Percentiles rank a stretch among this genome's conserved stretches.
Evolutionary conservation across 2,888 invertebrate genomes (phyloP).

Genomic region (Cheilosia vulpina): DNA sequence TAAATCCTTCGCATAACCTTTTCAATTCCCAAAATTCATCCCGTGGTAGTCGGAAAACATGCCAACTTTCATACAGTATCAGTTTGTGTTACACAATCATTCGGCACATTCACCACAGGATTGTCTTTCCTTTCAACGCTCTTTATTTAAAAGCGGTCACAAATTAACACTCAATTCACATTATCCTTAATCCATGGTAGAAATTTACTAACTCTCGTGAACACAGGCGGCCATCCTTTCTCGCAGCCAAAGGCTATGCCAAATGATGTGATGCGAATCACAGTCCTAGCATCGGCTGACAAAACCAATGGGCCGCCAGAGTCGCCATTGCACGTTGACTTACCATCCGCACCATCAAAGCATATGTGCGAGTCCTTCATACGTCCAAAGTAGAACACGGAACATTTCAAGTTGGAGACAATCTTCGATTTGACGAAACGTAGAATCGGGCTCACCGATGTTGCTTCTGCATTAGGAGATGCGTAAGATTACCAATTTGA

Average conservation of each 20-base stretch:
- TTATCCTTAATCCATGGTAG: constrained; percentile 62
- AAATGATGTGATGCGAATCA: constrained; percentile 72
- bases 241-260: constrained; percentile 63
- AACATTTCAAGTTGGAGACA: constrained; percentile 14
- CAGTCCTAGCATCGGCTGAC: not conserved
- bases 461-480: constrained; percentile 24
- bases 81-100: no score
- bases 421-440: constrained; percentile 39
- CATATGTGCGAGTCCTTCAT: constrained; percentile 63
- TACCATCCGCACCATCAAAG: constrained; percentile 42
- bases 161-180: not conserved
- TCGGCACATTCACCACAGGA: no score
- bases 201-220: constrained; percentile 59
- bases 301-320: constrained; percentile 73
- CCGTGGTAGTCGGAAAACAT: no score
- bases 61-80: no score
- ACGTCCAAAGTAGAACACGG: constrained; percentile 36
- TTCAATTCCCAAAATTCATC: no score
- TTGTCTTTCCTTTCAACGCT: no score
- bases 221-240: constrained; percentile 62
- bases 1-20: no score
- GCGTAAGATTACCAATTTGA: no score
- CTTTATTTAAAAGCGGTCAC: not conserved
- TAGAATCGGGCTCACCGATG: constrained; percentile 34
- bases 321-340: constrained; percentile 73